phyloP scores from a whole-genome alignment of 2,888 invertebrate genomes.

The Smittia aterrima region DNA sequence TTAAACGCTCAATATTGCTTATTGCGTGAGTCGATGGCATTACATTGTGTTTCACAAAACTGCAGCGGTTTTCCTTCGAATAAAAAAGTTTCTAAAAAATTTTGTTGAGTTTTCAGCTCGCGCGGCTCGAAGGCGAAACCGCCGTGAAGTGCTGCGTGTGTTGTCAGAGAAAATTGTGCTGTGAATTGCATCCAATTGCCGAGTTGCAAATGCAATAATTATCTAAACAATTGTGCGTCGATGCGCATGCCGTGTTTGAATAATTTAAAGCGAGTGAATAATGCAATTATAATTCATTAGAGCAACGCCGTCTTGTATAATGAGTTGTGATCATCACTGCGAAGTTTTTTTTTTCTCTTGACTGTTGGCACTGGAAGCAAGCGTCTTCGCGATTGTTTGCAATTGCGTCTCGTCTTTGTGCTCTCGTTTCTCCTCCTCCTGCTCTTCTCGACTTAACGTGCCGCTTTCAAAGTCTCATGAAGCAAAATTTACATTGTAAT shows the following conservation, averaged over 20 bases:
- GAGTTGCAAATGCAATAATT: constrained; percentile 16
- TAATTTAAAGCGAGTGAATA: constrained; percentile 4
- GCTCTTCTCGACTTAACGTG: no score
- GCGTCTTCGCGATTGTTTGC: not conserved
- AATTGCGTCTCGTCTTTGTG: not conserved
- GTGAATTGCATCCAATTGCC: constrained; percentile 16
- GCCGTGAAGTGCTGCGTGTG: not conserved
- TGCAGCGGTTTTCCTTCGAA: not conserved
- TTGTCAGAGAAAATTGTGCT: constrained; percentile 12
- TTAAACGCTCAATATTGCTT: constrained; percentile 2
- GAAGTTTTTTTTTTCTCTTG: not conserved
- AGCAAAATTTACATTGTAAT: not conserved
- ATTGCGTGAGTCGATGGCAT: not conserved
- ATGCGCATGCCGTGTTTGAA: constrained; percentile 15
- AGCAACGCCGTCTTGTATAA: constrained; percentile 12
- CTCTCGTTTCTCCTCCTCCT: no score
- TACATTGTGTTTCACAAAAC: not conserved
- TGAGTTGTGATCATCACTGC: constrained; percentile 21
- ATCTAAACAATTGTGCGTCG: constrained; percentile 23
- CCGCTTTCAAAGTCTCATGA: not conserved
- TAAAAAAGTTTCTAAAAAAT: constrained; percentile 11
- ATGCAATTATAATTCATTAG: constrained; percentile 25
- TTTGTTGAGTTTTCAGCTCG: not conserved
- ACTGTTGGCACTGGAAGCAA: not conserved
- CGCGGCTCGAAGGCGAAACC: not conserved